Base-by-base conservation (phyloP, 2,888 invertebrate species). In the Tetranychus truncatus region DNA sequence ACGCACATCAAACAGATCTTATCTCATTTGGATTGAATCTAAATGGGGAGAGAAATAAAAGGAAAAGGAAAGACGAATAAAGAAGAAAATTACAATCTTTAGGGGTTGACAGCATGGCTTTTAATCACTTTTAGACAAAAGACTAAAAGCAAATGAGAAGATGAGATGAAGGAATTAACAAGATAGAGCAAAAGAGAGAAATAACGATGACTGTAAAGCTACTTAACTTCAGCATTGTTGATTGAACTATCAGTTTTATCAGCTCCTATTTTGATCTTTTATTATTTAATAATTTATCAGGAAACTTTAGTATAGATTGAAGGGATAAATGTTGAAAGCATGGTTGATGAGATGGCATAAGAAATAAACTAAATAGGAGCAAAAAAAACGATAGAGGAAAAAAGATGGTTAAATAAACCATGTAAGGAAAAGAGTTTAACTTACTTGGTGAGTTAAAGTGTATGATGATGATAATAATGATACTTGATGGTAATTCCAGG, bases 121-220 rank as follows among this genome's bases (percentile, higher is more conserved):
- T 55, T 55, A 55, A 55, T 55, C 55, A 55, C 55, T 55, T 55
- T 9, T 55, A 72, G 72, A 72, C n/a, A 72, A 46, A 72, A 45
- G 73, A n/a, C 24, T 71, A 69, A 55, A 55, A 15, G 55, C 11
- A 55, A 55, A 55, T 55, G 55, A 55, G 55, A 55, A 15, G 55
- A 55, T 55, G 55, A 55, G 9, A 15, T 15, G 9, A 55, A 55
- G 55, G 15, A 15, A 55, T 55, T 55, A 55, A 55, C 55, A 55
- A 55, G 55, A 55, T 55, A 15, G 15, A 15, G 55, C 6, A 15
- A 55, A n/a, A 21, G 69, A 20, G n/a, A 69, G 55, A 55, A 55
- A 55, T 55, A 15, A 55, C 7, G 9, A 9, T 55, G 55, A 55
- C 15, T 55, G 15, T 55, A 55, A 55, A 55, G 55, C 55, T 55